Evolutionary conservation across 2,888 invertebrate species (phyloP).

Genomic region (Latheticus oryzae): DNA sequence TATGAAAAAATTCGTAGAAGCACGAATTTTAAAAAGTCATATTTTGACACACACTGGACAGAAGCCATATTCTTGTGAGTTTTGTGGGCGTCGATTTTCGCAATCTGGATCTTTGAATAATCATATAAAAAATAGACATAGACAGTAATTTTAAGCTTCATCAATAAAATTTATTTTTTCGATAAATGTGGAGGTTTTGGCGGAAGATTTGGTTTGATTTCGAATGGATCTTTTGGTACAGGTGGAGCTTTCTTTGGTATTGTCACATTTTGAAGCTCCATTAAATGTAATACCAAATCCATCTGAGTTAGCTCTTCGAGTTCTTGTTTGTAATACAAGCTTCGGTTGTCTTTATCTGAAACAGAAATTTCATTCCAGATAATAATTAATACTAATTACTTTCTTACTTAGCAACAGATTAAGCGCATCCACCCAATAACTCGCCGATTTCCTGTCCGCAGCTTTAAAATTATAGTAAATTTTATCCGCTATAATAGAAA

Average conservation of each 20-base stretch:
- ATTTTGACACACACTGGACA: conserved; percentile 59
- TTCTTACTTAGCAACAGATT: conserved; percentile 57
- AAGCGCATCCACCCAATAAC: conserved; percentile 61
- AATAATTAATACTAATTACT: conserved; percentile 11
- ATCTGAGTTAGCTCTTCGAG: conserved; percentile 58
- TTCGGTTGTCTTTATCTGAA: conserved; percentile 50
- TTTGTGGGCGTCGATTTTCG: conserved; percentile 57
- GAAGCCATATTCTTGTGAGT: conserved; percentile 57
- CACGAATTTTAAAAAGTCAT: conserved; percentile 58
- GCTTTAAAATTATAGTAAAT: conserved; percentile 59
- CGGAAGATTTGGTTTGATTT: conserved; percentile 50
- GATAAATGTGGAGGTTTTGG: conserved; percentile 48
- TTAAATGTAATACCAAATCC: conserved; percentile 59
- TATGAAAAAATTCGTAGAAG: conserved; percentile 58
- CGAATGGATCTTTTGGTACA: conserved; percentile 51
- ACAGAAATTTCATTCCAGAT: conserved; percentile 3
- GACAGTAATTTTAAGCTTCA: conserved; percentile 10
- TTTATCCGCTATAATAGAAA: conserved; percentile 58
- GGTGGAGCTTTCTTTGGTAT: conserved; percentile 60
- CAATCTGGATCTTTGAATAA: conserved; percentile 49
- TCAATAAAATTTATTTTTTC: conserved; percentile 4
- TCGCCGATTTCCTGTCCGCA: conserved; percentile 55
- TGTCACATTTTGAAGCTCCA: conserved; percentile 60
- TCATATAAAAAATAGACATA: conserved; percentile 37
- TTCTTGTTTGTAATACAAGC: conserved; percentile 57